Evolutionary conservation across 1,140 invertebrate genomes (phyloP).

Genomic region (Tetragonula clypearis): DNA sequence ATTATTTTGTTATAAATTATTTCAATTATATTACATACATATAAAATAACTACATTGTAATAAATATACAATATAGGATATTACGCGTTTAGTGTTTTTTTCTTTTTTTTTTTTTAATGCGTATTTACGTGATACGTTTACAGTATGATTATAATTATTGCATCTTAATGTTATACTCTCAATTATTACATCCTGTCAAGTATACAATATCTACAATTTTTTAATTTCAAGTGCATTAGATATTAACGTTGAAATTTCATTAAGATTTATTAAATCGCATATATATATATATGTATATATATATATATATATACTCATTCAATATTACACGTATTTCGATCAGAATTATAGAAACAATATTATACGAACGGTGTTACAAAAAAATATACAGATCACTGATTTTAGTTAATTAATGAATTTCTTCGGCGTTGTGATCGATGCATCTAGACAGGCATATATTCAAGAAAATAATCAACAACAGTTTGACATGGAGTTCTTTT

Average conservation of each 20-base stretch:
- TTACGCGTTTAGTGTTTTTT: slow-evolving; percentile 36
- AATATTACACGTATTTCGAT: slow-evolving; percentile 10
- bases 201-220: slow-evolving; percentile 51
- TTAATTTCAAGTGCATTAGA: slow-evolving; percentile 23
- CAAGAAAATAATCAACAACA: slow-evolving; percentile 47
- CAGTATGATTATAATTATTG: slow-evolving; percentile 50
- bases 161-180: slow-evolving; percentile 32
- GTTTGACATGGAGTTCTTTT: slow-evolving; percentile 68
- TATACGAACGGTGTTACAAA: slow-evolving; percentile 30
- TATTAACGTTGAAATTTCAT: not conserved
- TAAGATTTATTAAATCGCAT: slow-evolving; percentile 9
- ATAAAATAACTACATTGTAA: slow-evolving; percentile 56
- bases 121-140: slow-evolving; percentile 46
- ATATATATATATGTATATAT: not conserved
- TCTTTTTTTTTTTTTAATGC: slow-evolving; percentile 23
- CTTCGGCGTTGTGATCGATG: slow-evolving; percentile 30
- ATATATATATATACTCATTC: slow-evolving; percentile 10
- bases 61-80: slow-evolving; percentile 54
- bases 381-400: slow-evolving; percentile 45
- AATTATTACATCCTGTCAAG: slow-evolving; percentile 41
- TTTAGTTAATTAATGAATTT: slow-evolving; percentile 26
- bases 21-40: slow-evolving; percentile 56
- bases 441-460: slow-evolving; percentile 39
- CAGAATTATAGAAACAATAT: slow-evolving; percentile 13
- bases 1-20: slow-evolving; percentile 55